Base-by-base conservation (phyloP, 2,797 vertebrate species). In the Pipistrellus pygmaeus region DNA sequence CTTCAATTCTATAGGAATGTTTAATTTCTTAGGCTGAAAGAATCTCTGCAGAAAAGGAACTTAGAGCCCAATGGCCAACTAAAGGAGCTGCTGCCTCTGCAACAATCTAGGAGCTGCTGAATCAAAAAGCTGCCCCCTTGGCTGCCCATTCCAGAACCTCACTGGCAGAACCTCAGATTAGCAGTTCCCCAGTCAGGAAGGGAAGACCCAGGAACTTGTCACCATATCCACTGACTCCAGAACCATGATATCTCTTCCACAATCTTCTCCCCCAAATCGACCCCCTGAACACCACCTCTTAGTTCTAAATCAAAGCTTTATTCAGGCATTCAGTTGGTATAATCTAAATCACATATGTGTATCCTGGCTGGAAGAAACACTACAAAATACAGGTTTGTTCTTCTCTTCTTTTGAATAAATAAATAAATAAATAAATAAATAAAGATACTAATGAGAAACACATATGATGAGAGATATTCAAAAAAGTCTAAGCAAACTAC, bases 401-500 rank as follows among this genome's bases (percentile, higher is more conserved):
- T 85, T 85, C 81, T 66, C 35, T 48, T 57, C 38, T 69, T 60
- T n/a, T 64, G 88, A 41, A n/a, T n/a, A n/a, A n/a, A n/a, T n/a
- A n/a, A n/a, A 41, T 4, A 41, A 41, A 41, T 41, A 6, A 41
- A 41, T 41, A 41, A 69, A 64, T 44, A 83, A 64, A 48, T 14
- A 13, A 48, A 13, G 46, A 48, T 48, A 48, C 46, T 48, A 48
- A 13, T 13, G 13, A 48, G 46, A 13, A 48, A 48, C 46, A 48
- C 46, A 48, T 48, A 48, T 48, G 46, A 23, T 8, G 12, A 85
- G 11, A 18, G 17, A 11, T 82, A 12, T 85, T 82, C 21, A 51
- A 82, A 95, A 91, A 82, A 30, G 27, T 82, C 55, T 57, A 86
- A 90, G 38, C 27, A 78, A 14, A 92, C 46, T 82, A 30, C 3